phyloP scores from a whole-genome alignment of 2,888 invertebrate species.

The Cryptops parisi region DNA sequence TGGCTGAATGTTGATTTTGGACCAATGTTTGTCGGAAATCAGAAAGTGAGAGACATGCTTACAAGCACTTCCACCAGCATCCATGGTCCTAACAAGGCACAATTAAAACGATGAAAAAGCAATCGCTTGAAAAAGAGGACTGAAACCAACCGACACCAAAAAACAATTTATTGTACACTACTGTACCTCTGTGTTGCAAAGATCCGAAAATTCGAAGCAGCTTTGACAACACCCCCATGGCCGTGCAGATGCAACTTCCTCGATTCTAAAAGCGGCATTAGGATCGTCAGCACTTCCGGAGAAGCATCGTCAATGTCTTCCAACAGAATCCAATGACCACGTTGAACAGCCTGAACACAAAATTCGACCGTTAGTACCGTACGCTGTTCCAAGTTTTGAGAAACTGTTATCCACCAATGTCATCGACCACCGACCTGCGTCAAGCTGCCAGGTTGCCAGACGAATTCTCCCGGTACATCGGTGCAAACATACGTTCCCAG shows the following conservation, averaged over 20 bases:
- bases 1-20: conserved; percentile 65
- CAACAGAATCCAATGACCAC: conserved; percentile 79
- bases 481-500: conserved; percentile 89
- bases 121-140: too few species aligned
- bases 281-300: conserved; percentile 75
- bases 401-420: not conserved
- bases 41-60: too few species aligned
- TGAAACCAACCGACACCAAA: too few species aligned
- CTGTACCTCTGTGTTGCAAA: conserved; percentile 73
- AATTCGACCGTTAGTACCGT: not conserved
- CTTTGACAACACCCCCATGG: conserved; percentile 62
- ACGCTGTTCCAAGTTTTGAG: not conserved
- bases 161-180: too few species aligned
- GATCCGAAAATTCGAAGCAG: conserved; percentile 74
- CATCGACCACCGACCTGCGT: conserved; percentile 41
- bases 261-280: conserved; percentile 72
- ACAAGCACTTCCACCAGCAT: too few species aligned
- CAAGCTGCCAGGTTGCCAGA: conserved; percentile 90
- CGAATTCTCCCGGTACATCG: conserved; percentile 91
- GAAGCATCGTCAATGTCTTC: conserved; percentile 94
- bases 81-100: too few species aligned
- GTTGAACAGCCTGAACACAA: conserved; percentile 51
- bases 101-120: too few species aligned
- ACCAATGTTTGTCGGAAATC: conserved; percentile 57
- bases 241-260: conserved; percentile 71